Evolutionary conservation across 2,797 vertebrate genomes (phyloP), one percentile per base, ranked within the genome.

Genomic region (Lagorchestes hirsutus): DNA sequence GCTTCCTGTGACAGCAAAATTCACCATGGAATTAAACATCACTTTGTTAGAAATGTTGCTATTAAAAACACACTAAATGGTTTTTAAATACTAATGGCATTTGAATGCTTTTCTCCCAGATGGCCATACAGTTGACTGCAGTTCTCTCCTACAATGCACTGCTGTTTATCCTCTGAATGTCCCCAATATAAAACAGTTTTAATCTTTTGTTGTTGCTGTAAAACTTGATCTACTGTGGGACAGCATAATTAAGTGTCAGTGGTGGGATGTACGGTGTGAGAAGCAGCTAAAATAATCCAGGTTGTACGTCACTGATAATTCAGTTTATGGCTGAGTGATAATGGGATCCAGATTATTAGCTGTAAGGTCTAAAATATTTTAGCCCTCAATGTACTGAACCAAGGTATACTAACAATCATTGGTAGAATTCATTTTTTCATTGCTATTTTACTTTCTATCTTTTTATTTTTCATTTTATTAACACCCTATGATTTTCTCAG

Each of bases 211-310:
- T 98, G 98, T 97, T 96, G 97, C 95, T 98, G 97, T 98, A 99
- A 98, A 99, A 98, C 96, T 98, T 98, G 98, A 99, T 99, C 98
- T 99, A 98, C 98, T 98, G 96, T 98, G 67, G 93, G 93, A 98
- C 98, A 98, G 98, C 96, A 98, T 98, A 98, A 98, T 99, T 98
- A 99, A 98, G 97, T 98, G 98, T 99, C 98, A 99, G 97, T 74
- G 95, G 97, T 97, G 97, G 95, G 96, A 99, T 98, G 95, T 97
- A 98, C 34, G 67, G 96, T 55, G 96, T 96, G 96, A 98, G 97
- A 98, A 96, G 95, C 0, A 6, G 97, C 96, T 22, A 96, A 96
- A 97, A 97, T 97, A 98, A 98, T 98, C 97, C 98, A 94, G 54
- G 94, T 98, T 98, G 97, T 96, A 96, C 50, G 6, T 98, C 98